Evolutionary conservation across 92 coral and sea anemone genomes (phyloP).

Genomic region (Parazoanthus atlanticus): DNA sequence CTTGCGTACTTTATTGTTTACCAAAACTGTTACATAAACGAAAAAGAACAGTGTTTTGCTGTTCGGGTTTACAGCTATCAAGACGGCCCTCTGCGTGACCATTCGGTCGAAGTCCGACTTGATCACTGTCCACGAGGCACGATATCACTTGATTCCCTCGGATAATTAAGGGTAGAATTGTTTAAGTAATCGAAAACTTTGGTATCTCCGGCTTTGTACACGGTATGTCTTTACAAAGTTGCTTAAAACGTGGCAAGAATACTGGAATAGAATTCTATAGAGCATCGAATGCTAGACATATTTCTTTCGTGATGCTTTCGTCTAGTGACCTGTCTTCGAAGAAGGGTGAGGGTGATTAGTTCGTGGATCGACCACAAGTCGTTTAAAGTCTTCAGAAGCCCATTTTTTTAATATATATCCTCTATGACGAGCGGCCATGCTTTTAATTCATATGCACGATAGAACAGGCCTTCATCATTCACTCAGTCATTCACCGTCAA

Average conservation of each 20-base stretch:
- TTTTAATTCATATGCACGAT: neutral
- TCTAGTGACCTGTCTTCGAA: constrained; percentile 1
- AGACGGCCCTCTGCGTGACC: neutral
- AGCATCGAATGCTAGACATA: neutral
- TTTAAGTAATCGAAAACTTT: neutral
- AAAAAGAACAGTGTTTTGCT: neutral
- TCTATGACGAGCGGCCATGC: neutral
- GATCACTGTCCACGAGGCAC: neutral
- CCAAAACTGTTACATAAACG: neutral
- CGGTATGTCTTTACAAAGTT: no score
- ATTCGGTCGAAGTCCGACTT: neutral
- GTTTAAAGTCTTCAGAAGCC: constrained; percentile 30
- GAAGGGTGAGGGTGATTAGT: constrained; percentile 21
- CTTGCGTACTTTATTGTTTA: neutral
- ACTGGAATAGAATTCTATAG: neutral
- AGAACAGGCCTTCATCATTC: neutral
- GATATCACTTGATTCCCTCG: neutral
- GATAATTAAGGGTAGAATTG: neutral
- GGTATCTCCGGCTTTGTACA: neutral
- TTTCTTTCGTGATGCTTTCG: constrained; percentile 8
- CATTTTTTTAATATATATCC: constrained; percentile 15
- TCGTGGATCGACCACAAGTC: constrained; percentile 15
- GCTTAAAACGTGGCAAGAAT: neutral
- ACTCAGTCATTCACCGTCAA: neutral
- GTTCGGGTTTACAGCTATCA: neutral